These are phyloP conservation scores for Phocides pigmalion DNA, from an alignment of 1,140 invertebrate genomes.

Conservation along the genomic window DNA sequence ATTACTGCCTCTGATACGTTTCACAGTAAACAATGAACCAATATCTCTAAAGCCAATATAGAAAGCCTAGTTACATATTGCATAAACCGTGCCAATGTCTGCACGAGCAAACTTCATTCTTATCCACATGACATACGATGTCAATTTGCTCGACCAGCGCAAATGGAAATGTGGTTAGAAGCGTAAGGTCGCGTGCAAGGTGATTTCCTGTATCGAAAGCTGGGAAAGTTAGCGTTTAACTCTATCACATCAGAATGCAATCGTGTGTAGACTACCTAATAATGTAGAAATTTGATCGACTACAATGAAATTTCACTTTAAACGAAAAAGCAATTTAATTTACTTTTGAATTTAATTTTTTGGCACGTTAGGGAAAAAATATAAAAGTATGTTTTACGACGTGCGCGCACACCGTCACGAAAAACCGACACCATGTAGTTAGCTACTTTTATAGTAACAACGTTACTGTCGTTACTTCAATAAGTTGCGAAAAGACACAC, in stretches of 20 bases:
- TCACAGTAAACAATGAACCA: neutral
- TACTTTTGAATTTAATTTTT: no score
- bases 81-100: neutral
- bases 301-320: neutral
- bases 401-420: no score
- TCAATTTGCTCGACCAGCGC: neutral
- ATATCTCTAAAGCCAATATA: neutral
- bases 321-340: no score
- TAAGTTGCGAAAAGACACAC: no score
- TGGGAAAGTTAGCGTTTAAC: slow-evolving; percentile 28
- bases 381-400: no score
- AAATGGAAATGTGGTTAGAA: slow-evolving; percentile 17
- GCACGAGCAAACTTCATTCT: slow-evolving; percentile 14
- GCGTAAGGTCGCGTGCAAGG: slow-evolving; percentile 30
- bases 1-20: no score
- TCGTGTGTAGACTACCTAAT: slow-evolving; percentile 8
- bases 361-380: no score
- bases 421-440: no score
- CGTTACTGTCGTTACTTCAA: no score
- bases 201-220: slow-evolving; percentile 30
- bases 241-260: slow-evolving; percentile 3
- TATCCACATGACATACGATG: neutral
- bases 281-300: neutral
- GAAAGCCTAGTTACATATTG: neutral
- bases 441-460: no score